Evolutionary conservation across 1,140 invertebrate genomes (phyloP), one percentile per base, ranked within the genome.

Genomic region (Achatina immaculata): DNA sequence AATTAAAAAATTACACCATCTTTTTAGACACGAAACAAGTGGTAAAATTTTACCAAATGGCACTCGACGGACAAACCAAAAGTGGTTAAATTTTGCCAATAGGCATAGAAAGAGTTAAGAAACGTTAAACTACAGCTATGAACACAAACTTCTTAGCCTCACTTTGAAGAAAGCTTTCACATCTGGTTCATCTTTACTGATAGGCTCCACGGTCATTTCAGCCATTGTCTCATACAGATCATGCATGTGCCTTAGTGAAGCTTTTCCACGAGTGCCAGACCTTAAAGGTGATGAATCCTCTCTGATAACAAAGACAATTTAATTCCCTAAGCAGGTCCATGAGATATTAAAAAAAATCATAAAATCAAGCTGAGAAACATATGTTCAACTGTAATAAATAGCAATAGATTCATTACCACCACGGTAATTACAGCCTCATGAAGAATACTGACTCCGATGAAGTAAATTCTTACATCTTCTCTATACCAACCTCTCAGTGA

Each of bases 91-190:
- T n/a, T n/a, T n/a, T n/a, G n/a, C n/a, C n/a, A n/a, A n/a, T n/a
- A n/a, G n/a, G n/a, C n/a, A n/a, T n/a, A n/a, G n/a, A n/a, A n/a
- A n/a, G n/a, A 55, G 2, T 24, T 55, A 24, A 14, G 21, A 55
- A 55, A 55, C 24, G 48, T 24, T 21, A 3, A 55, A 2, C 24
- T 55, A 21, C 21, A 21, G n/a, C n/a, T n/a, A 55, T 19, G 6
- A 14, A 55, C 21, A 55, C 19, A 55, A 55, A 55, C 21, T 7
- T 55, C 7, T 31, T 4, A 7, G 14, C 0, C 74, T 76, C 16
- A 76, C 74, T 36, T 62, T 76, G 74, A 76, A 76, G 62, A 76
- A 76, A 9, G 48, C 74, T 62, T 76, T 76, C 9, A 76, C 74
- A 76, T 76, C 74, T n/a, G 74, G 74, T 55, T 76, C 74, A 55